Conservation (phyloP, 2,888 invertebrate genomes). For the Charanyca ferruginea region DNA sequence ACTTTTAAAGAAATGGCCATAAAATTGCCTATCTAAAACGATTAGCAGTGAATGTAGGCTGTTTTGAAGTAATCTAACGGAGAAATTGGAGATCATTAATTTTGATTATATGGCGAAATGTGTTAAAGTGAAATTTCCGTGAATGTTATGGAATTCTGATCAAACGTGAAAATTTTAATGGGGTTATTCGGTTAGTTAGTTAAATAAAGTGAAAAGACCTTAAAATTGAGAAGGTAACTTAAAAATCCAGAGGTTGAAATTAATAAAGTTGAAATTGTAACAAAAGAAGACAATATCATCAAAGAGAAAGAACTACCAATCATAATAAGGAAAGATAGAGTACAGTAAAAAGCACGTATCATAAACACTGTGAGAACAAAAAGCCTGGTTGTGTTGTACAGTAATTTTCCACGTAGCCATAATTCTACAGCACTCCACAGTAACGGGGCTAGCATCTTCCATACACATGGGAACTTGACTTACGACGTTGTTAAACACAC, state of each 20-base stretch:
- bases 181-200: background rate
- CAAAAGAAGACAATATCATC: constrained; percentile 20
- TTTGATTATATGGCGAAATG: constrained; percentile 11
- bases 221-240: background rate
- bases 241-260: background rate
- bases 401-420: constrained; percentile 66
- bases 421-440: constrained; percentile 61
- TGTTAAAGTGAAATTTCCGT: constrained; percentile 22
- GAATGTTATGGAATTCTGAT: constrained; percentile 2
- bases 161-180: constrained; percentile 4
- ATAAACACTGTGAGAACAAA: constrained; percentile 64
- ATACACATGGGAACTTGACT: constrained; percentile 79
- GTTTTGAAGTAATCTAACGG: constrained; percentile 16
- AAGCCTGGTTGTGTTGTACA: constrained; percentile 57
- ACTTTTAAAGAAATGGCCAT: constrained; percentile 58
- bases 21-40: constrained; percentile 47
- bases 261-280: constrained; percentile 19
- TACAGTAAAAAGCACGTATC: constrained; percentile 57
- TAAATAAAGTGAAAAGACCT: background rate
- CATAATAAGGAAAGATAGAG: constrained; percentile 43
- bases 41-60: constrained; percentile 29
- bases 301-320: constrained; percentile 41
- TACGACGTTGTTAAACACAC: constrained; percentile 53
- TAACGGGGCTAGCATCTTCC: constrained; percentile 86
- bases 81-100: constrained; percentile 27